phyloP scores from a whole-genome alignment of 2,888 invertebrate species.

The Argyra leucocephala region DNA sequence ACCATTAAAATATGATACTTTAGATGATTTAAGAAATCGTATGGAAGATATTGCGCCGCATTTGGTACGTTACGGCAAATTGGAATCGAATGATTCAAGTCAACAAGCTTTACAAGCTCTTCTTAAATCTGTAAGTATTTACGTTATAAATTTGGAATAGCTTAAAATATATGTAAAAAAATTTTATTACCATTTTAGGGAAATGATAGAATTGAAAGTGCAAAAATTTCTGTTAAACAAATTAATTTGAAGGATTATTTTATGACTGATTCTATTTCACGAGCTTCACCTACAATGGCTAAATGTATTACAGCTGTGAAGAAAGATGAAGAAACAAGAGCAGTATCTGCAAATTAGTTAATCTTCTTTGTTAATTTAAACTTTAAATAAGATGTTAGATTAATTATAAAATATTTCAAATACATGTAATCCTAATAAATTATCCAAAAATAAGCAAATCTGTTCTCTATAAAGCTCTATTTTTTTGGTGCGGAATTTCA shows the following conservation, averaged over 20 bases:
- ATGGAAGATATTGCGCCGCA: conserved; percentile 82
- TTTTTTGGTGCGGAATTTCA: not conserved
- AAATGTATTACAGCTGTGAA: conserved; percentile 88
- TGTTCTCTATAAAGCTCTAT: not conserved
- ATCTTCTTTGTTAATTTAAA: no score
- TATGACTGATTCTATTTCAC: conserved; percentile 93
- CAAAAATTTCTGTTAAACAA: conserved; percentile 60
- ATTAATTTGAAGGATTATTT: conserved; percentile 74
- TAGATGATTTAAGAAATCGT: conserved; percentile 72
- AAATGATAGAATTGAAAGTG: conserved; percentile 47
- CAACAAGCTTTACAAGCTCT: not conserved
- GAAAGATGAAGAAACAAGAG: conserved; percentile 43
- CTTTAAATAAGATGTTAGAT: no score
- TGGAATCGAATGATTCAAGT: conserved; percentile 55
- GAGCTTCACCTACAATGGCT: conserved; percentile 97
- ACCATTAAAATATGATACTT: conserved; percentile 75
- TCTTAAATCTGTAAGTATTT: not conserved
- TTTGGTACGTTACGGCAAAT: conserved; percentile 71
- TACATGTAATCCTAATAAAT: no score
- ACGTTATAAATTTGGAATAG: not conserved
- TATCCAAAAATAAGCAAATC: no score
- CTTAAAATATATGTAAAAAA: no score
- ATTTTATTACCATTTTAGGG: conserved; percentile 23
- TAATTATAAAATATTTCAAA: no score
- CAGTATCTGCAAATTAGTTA: not conserved